A percentile compares a stretch with the other conserved stretches of the same genome.
These are phyloP conservation scores for Laticauda colubrina DNA, from an alignment of 2,113 vertebrate species.

Conservation along the genomic window DNA sequence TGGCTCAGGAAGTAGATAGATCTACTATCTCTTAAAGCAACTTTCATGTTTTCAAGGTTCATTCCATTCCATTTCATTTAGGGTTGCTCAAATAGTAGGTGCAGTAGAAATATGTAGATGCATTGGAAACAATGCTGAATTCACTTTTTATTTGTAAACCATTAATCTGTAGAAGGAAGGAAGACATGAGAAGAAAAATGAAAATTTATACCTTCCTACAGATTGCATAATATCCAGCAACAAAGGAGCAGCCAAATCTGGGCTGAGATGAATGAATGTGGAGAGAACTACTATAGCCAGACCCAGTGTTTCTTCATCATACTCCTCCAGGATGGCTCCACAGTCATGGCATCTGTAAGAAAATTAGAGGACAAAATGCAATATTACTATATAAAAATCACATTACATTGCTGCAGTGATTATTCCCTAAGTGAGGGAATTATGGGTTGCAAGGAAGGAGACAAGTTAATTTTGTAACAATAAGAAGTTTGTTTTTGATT, in stretches of 20 bases:
- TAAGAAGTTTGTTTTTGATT: background rate
- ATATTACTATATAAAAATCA: background rate
- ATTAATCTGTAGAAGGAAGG: background rate
- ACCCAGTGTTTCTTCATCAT: conserved; percentile 94
- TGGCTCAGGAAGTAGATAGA: background rate
- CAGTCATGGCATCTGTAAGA: conserved; percentile 90
- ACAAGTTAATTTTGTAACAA: background rate
- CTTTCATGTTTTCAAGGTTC: background rate
- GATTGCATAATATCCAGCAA: conserved; percentile 98
- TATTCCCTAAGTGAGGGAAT: conserved; percentile 14
- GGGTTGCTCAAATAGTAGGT: background rate
- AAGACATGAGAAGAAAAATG: background rate
- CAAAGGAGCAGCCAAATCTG: conserved; percentile 92
- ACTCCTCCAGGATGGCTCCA: conserved; percentile 93
- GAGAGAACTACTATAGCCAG: conserved; percentile 93
- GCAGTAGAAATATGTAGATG: background rate
- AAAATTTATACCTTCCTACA: conserved; percentile 85
- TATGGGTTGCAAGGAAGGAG: conserved; percentile 10
- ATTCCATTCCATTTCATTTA: background rate
- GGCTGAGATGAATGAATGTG: conserved; percentile 96
- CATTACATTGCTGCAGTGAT: conserved; percentile 18
- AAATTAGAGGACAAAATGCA: conserved; percentile 31
- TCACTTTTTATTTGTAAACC: background rate
- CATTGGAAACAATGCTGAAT: background rate
- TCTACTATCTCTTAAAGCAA: background rate